Conservation (phyloP, 2,888 invertebrate species). For the Athripsodes cinereus region DNA sequence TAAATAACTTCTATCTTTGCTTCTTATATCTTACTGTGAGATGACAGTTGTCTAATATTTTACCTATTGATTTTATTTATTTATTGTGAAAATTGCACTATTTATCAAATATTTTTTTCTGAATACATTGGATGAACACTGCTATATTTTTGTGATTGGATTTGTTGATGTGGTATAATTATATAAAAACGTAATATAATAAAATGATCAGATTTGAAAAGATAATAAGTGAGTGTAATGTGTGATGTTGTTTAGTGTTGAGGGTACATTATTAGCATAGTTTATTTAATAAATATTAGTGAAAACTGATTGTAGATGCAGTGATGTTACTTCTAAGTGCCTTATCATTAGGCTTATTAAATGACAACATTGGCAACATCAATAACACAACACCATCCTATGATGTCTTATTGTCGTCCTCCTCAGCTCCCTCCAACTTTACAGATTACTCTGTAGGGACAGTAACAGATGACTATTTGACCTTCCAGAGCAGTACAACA, state of each 20-base stretch:
- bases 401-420: constrained; percentile 37
- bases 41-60: not conserved
- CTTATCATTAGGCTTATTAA: constrained; percentile 47
- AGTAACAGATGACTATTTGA: constrained; percentile 29
- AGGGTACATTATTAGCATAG: too few relatives aligned
- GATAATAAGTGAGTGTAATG: too few relatives aligned
- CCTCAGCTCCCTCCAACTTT: constrained; percentile 36
- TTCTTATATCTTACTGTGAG: not conserved
- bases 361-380: constrained; percentile 35
- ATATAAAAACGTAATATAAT: too few relatives aligned
- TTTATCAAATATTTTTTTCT: constrained; percentile 5
- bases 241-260: too few relatives aligned
- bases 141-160: too few relatives aligned
- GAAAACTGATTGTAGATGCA: constrained; percentile 18
- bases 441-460: constrained; percentile 31
- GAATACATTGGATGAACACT: not conserved
- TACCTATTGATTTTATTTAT: constrained; percentile 3
- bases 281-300: too few relatives aligned
- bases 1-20: not conserved
- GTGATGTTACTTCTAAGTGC: constrained; percentile 48
- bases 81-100: not conserved
- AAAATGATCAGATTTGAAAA: too few relatives aligned
- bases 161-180: too few relatives aligned
- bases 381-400: constrained; percentile 40
- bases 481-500: constrained; percentile 37